These are phyloP conservation scores for Calameuta idolon DNA, from an alignment of 2,888 invertebrate genomes.

Conservation along the genomic window DNA sequence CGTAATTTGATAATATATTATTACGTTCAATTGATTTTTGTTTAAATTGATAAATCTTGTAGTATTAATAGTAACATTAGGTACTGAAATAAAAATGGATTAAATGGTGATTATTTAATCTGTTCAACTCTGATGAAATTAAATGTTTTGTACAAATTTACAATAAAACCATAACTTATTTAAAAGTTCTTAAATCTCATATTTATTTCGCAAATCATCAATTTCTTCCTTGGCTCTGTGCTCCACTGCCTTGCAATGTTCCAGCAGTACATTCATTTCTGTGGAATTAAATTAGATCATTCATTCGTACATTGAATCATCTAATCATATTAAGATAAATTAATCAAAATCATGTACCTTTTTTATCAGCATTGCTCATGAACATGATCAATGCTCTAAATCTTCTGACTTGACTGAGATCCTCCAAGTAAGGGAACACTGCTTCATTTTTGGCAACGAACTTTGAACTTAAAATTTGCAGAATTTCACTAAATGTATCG, in stretches of 20 bases:
- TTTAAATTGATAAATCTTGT: too few species aligned
- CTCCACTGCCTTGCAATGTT: slow-evolving; percentile 55
- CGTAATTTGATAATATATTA: too few species aligned
- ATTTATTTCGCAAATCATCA: slow-evolving; percentile 56
- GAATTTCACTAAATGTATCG: slow-evolving; percentile 73
- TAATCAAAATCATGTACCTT: slow-evolving; percentile 65
- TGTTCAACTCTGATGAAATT: not conserved
- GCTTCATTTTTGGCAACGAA: slow-evolving; percentile 66
- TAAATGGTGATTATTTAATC: not conserved
- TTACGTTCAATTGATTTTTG: too few species aligned
- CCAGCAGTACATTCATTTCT: slow-evolving; percentile 65
- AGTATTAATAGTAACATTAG: too few species aligned
- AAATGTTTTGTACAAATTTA: not conserved
- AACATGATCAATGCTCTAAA: slow-evolving; percentile 77
- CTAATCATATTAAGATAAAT: not conserved
- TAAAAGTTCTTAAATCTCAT: slow-evolving; percentile 57
- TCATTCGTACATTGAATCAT: not conserved
- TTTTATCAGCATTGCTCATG: slow-evolving; percentile 71
- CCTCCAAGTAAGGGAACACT: slow-evolving; percentile 70
- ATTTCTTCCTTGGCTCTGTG: slow-evolving; percentile 54
- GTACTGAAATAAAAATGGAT: not conserved
- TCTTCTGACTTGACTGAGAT: slow-evolving; percentile 72
- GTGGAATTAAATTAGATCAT: slow-evolving; percentile 38
- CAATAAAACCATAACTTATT: not conserved
- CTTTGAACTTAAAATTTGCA: slow-evolving; percentile 68